These are phyloP conservation scores for Euwallacea fornicatus DNA, from an alignment of 1,140 invertebrate species.

Conservation along the genomic window DNA sequence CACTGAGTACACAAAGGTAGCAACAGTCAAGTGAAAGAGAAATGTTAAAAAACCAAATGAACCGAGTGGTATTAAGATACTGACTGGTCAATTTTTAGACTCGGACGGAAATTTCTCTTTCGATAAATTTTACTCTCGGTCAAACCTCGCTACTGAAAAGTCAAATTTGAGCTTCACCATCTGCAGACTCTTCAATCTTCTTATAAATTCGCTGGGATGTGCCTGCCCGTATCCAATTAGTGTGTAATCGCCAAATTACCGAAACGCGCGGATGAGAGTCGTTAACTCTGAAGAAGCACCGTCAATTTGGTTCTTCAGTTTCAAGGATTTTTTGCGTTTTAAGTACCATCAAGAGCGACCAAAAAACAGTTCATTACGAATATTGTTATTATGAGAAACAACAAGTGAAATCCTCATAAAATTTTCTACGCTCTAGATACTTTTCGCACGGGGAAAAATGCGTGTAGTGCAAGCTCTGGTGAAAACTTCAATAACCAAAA, in stretches of 20 bases:
- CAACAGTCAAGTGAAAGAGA: constrained; percentile 39
- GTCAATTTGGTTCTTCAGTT: no score
- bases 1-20: constrained; percentile 3
- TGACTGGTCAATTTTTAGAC: constrained; percentile 29
- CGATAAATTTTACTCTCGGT: constrained; percentile 37
- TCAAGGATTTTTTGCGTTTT: no score
- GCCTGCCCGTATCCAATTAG: not conserved
- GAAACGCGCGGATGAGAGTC: constrained; percentile 3
- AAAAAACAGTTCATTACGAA: constrained; percentile 4
- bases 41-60: constrained; percentile 41
- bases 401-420: constrained; percentile 28
- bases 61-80: constrained; percentile 16
- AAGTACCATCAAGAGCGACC: not conserved
- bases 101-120: constrained; percentile 32
- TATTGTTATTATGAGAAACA: constrained; percentile 20
- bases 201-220: no score
- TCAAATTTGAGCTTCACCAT: constrained; percentile 16
- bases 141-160: constrained; percentile 9
- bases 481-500: constrained; percentile 9
- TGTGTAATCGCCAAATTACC: not conserved
- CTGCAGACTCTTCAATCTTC: not conserved
- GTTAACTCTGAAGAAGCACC: constrained; percentile 1
- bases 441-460: constrained; percentile 15
- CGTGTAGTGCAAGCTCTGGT: constrained; percentile 7
- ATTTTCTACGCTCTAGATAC: constrained; percentile 23